Percentiles rank a stretch among this genome's conserved stretches.
These are phyloP conservation scores for Sphyrna mokarran DNA, from an alignment of 2,113 vertebrate species.

Conservation along the genomic window DNA sequence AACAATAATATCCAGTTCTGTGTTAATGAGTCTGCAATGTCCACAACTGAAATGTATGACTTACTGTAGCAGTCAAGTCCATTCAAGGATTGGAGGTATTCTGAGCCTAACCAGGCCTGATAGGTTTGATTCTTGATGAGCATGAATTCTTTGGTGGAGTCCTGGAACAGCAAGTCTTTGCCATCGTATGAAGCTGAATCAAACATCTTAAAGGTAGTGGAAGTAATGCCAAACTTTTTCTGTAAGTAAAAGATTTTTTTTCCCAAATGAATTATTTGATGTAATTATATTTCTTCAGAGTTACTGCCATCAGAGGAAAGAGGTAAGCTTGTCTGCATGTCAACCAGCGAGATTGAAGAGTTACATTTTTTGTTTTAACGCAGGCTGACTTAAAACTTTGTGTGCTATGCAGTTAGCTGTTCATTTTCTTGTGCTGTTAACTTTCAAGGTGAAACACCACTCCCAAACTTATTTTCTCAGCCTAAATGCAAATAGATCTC, in stretches of 20 bases:
- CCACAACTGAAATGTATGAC: conserved; percentile 30
- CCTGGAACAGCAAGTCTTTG: conserved; percentile 74
- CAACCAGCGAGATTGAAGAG: not conserved
- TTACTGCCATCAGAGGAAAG: not conserved
- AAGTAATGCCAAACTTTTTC: conserved; percentile 53
- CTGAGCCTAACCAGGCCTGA: conserved; percentile 69
- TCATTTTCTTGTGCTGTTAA: too few relatives aligned
- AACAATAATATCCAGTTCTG: not conserved
- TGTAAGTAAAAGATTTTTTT: conserved; percentile 42
- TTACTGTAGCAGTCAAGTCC: conserved; percentile 78
- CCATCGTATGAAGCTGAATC: conserved; percentile 57
- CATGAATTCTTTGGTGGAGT: conserved; percentile 60
- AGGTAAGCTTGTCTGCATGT: not conserved
- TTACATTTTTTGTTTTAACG: not conserved
- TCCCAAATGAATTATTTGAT: not conserved
- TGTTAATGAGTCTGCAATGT: not conserved
- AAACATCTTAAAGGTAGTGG: conserved; percentile 75
- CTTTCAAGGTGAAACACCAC: too few relatives aligned
- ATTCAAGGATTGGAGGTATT: conserved; percentile 63
- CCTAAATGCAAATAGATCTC: too few relatives aligned
- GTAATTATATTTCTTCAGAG: not conserved
- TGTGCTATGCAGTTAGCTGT: not conserved
- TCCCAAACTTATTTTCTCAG: too few relatives aligned
- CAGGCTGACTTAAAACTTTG: not conserved
- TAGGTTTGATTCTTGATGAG: conserved; percentile 59